A percentile compares a stretch with the other conserved stretches of the same genome.
Conservation (phyloP, 2,113 vertebrate genomes). For the Procavia capensis region DNA sequence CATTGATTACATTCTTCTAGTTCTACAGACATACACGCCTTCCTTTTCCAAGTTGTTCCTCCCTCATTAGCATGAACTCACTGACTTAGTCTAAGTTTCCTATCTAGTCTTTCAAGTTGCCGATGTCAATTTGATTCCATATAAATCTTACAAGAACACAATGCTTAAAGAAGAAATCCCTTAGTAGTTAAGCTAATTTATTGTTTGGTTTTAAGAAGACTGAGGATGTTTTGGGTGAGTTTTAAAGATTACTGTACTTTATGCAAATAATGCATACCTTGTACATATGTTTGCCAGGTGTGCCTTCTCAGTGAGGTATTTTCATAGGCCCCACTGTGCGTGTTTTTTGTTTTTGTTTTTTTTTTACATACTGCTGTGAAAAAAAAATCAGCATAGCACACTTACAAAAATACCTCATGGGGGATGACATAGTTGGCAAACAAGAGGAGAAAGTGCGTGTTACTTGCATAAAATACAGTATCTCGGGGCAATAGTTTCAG, state of each 20-base stretch:
- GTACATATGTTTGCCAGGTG: too few species aligned
- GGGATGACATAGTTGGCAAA: too few species aligned
- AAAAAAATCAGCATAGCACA: too few species aligned
- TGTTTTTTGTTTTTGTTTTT: too few species aligned
- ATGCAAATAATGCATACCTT: too few species aligned
- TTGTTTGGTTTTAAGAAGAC: neutral
- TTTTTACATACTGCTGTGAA: too few species aligned
- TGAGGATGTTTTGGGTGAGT: neutral
- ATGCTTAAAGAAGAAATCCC: neutral
- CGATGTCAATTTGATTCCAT: neutral
- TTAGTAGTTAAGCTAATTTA: neutral
- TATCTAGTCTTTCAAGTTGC: neutral
- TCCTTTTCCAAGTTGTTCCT: neutral
- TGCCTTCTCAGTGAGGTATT: too few species aligned
- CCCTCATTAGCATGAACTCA: neutral
- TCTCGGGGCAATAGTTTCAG: neutral
- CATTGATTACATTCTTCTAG: neutral
- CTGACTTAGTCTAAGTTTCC: neutral
- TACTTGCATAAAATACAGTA: neutral
- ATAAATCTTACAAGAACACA: neutral
- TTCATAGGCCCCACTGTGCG: too few species aligned
- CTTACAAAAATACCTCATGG: too few species aligned
- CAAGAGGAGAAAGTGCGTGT: too few species aligned
- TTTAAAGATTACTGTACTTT: neutral
- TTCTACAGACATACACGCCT: neutral